Evolutionary conservation across 2,888 invertebrate species (phyloP).

Genomic region (Cataglyphis livida): DNA sequence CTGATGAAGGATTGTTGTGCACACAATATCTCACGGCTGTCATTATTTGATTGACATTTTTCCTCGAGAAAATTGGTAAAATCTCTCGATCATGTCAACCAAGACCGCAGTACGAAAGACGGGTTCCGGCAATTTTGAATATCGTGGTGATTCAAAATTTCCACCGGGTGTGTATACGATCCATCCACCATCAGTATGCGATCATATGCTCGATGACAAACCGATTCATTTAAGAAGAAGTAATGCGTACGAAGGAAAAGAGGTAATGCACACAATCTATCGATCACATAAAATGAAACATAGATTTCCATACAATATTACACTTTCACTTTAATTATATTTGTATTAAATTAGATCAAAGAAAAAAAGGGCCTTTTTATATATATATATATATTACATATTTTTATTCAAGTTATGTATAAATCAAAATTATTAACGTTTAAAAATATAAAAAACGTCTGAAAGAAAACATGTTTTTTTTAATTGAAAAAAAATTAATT

Average conservation of each 20-base stretch:
- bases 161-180: slow-evolving; percentile 12
- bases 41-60: slow-evolving; percentile 11
- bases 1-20: background rate
- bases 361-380: background rate
- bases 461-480: too few relatives aligned
- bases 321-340: background rate
- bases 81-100: slow-evolving; percentile 18
- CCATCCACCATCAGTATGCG: slow-evolving; percentile 1
- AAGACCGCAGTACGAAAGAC: slow-evolving; percentile 12
- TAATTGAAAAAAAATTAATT: too few relatives aligned
- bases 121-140: slow-evolving; percentile 17
- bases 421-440: background rate
- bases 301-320: background rate
- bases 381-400: too few relatives aligned
- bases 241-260: slow-evolving; percentile 40
- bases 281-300: background rate
- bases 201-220: slow-evolving; percentile 1
- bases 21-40: background rate
- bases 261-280: slow-evolving; percentile 21
- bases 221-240: slow-evolving; percentile 21
- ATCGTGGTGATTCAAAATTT: slow-evolving; percentile 22
- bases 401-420: background rate
- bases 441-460: too few relatives aligned
- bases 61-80: background rate
- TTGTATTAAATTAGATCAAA: background rate